phyloP scores from a whole-genome alignment of 2,113 vertebrate genomes.

The Limanda limanda region DNA sequence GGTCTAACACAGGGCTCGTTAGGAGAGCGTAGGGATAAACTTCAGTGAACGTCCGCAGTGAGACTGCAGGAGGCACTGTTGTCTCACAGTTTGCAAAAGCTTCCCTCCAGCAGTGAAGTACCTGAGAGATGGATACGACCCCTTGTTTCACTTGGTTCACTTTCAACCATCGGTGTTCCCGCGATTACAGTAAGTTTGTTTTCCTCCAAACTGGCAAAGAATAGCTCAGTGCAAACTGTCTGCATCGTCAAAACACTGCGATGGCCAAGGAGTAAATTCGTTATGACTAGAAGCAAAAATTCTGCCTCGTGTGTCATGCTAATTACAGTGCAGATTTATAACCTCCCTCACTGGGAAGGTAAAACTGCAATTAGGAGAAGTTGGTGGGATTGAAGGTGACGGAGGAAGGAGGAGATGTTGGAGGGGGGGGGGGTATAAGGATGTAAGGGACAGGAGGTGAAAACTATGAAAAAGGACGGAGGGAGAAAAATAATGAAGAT shows the following conservation, averaged over 20 bases:
- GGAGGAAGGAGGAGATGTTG: conserved; percentile 9
- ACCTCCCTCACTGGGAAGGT: conserved; percentile 10
- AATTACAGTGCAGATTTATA: conserved; percentile 52
- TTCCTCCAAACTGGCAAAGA: conserved; percentile 37
- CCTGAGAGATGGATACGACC: conserved; percentile 38
- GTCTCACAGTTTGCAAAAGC: conserved; percentile 30
- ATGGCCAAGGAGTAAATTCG: conserved; percentile 47
- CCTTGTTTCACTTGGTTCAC: conserved; percentile 41
- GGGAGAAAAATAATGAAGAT: conserved; percentile 47
- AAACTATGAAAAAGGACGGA: conserved; percentile 19
- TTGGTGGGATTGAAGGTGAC: conserved; percentile 29
- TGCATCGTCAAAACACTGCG: conserved; percentile 43
- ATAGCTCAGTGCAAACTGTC: conserved; percentile 38
- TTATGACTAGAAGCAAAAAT: conserved; percentile 37
- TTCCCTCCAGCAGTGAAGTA: not conserved
- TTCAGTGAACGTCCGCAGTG: not conserved
- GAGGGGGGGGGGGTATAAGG: not conserved
- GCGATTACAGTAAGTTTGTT: conserved; percentile 43
- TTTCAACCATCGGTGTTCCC: conserved; percentile 31
- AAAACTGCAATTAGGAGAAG: conserved; percentile 24
- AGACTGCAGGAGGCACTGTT: conserved; percentile 75
- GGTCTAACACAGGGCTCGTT: conserved; percentile 57
- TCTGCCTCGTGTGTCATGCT: conserved; percentile 41
- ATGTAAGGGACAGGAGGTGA: conserved; percentile 13
- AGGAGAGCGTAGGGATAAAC: conserved; percentile 38